Evolutionary conservation across 2,113 vertebrate species (phyloP).

Genomic region (Myrmophylax atrothorax): DNA sequence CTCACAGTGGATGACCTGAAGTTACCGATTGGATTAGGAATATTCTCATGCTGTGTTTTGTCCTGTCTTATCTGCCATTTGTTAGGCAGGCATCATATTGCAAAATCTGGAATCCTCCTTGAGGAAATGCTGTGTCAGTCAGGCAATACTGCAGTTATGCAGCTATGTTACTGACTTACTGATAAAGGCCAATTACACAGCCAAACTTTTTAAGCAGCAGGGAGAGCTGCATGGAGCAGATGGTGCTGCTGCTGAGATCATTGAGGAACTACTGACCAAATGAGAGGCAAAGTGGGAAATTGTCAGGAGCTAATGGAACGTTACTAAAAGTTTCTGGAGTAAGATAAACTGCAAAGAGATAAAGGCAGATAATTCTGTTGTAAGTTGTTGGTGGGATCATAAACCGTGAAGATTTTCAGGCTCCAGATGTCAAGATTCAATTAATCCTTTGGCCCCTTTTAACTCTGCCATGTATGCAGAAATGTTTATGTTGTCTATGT

Average conservation of each 20-base stretch:
- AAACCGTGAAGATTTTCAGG: not conserved
- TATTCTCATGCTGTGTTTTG: not conserved
- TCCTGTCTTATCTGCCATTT: not conserved
- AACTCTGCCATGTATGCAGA: not conserved
- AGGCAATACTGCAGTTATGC: not conserved
- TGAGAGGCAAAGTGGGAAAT: not conserved
- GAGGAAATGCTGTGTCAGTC: not conserved
- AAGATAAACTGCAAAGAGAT: slow-evolving; percentile 27
- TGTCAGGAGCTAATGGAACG: not conserved
- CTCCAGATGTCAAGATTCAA: not conserved
- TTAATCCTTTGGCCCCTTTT: not conserved
- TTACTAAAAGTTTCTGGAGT: not conserved
- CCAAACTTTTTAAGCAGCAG: not conserved
- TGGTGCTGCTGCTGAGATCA: not conserved
- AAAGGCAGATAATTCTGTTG: not conserved
- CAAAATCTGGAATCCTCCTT: not conserved
- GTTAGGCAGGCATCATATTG: not conserved
- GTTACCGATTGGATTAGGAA: not conserved
- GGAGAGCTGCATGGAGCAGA: not conserved
- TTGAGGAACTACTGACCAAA: not conserved
- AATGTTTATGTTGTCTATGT: not conserved
- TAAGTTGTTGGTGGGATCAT: not conserved
- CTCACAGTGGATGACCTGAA: not conserved
- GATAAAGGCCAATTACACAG: not conserved
- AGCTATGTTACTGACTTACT: not conserved